Evolutionary conservation across 2,113 vertebrate species (phyloP).

Genomic region (Chlorodrepanis virens): DNA sequence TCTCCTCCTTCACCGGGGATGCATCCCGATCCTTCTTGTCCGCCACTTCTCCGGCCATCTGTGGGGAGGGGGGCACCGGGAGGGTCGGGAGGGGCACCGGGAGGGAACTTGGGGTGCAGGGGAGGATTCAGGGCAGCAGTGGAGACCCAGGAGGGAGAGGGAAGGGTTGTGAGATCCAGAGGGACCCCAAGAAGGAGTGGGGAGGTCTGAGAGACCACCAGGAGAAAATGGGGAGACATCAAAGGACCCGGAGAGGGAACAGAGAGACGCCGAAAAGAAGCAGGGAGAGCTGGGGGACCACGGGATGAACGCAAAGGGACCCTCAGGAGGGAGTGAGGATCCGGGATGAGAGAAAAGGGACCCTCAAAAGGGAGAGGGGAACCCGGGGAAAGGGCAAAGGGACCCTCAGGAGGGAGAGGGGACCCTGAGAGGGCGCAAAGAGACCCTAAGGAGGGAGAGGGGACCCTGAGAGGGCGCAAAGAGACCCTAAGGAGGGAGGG

Average conservation of each 20-base stretch:
- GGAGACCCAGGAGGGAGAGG: neutral
- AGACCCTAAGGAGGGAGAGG: too few species aligned
- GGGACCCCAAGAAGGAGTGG: too few species aligned
- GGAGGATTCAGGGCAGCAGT: neutral
- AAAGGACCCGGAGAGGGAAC: accelerated
- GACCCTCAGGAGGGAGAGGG: too few species aligned
- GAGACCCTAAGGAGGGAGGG: neutral
- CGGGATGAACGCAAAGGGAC: accelerated
- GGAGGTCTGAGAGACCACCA: neutral
- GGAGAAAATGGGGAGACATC: accelerated
- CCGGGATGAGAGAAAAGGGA: too few species aligned
- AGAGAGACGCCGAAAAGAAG: neutral
- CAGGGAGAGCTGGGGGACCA: neutral
- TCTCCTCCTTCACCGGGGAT: conserved; percentile 84
- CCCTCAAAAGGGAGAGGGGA: too few species aligned
- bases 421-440: too few species aligned
- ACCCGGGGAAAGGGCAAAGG: too few species aligned
- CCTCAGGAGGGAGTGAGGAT: too few species aligned
- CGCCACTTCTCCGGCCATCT: conserved; percentile 91
- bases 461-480: too few species aligned
- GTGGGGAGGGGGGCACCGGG: accelerated
- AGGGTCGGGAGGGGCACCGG: too few species aligned
- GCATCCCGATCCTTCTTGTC: conserved; percentile 89
- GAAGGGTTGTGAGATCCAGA: neutral
- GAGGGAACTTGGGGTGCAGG: neutral